Percentiles rank a stretch among this genome's conserved stretches.
phyloP scores from a whole-genome alignment of 2,797 vertebrate species.

The Acanthis flammea region DNA sequence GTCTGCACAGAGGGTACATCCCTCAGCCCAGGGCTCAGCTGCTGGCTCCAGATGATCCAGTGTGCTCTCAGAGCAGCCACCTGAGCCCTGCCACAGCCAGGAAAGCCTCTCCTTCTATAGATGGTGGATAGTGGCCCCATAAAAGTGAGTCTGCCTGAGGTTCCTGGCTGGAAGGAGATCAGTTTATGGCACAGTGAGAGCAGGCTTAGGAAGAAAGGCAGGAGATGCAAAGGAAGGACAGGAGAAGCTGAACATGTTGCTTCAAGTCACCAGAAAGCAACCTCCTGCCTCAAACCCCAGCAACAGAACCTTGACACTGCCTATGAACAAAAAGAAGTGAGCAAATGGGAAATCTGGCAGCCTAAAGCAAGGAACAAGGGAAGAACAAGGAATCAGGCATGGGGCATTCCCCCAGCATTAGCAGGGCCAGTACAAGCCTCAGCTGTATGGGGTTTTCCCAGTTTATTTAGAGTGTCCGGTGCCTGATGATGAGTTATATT shows the following conservation, averaged over 20 bases:
- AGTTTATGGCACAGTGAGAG: background rate
- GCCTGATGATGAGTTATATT: background rate
- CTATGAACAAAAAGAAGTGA: background rate
- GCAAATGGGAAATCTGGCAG: slow-evolving; percentile 1
- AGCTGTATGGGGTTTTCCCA: background rate
- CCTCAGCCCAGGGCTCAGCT: background rate
- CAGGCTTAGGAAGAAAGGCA: background rate
- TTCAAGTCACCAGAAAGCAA: slow-evolving; percentile 2
- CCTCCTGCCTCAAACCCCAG: background rate
- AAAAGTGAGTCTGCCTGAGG: background rate
- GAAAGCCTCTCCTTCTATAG: background rate
- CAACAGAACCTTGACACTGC: background rate
- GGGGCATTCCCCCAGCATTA: background rate
- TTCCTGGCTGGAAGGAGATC: background rate
- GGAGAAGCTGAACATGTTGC: background rate
- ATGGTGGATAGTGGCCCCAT: background rate
- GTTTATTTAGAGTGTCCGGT: slow-evolving; percentile 29
- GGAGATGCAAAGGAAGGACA: background rate
- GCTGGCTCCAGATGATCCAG: background rate
- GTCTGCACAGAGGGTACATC: background rate
- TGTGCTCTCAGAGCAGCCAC: background rate
- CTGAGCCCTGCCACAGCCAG: background rate
- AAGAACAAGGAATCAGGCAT: slow-evolving; percentile 27
- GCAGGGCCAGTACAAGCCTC: background rate
- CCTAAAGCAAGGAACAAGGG: slow-evolving; percentile 22